These are phyloP conservation scores for Malurus leucopterus DNA, from an alignment of 2,797 vertebrate genomes.

Conservation along the genomic window DNA sequence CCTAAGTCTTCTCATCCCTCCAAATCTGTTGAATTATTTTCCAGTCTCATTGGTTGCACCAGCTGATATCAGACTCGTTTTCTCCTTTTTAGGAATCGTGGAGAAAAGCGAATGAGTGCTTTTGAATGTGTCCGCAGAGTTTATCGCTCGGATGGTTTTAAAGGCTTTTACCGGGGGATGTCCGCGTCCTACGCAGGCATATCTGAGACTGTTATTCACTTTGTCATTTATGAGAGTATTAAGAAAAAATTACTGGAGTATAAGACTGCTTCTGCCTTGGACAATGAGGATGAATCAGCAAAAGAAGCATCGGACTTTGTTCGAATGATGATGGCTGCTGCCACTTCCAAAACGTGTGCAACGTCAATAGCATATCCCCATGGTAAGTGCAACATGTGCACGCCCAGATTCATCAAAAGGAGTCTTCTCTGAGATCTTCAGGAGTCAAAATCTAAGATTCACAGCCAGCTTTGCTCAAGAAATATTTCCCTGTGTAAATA, in stretches of 20 bases:
- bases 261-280: slow-evolving; percentile 83
- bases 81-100: slow-evolving; percentile 80
- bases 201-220: slow-evolving; percentile 98
- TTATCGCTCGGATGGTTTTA: slow-evolving; percentile 88
- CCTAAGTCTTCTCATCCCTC: neutral
- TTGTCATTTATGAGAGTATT: slow-evolving; percentile 98
- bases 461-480: neutral
- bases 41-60: neutral
- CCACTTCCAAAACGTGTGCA: slow-evolving; percentile 96
- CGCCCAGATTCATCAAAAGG: neutral
- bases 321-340: slow-evolving; percentile 97
- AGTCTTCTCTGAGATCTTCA: neutral
- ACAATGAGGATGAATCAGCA: slow-evolving; percentile 84
- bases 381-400: slow-evolving; percentile 71
- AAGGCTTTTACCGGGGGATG: slow-evolving; percentile 97
- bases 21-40: neutral
- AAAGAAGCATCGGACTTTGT: slow-evolving; percentile 94
- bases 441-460: neutral
- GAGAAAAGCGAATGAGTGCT: slow-evolving; percentile 90
- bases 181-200: slow-evolving; percentile 97
- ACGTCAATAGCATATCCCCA: slow-evolving; percentile 95
- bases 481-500: neutral
- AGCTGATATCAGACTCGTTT: neutral
- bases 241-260: slow-evolving; percentile 86
- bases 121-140: slow-evolving; percentile 90